Base-by-base conservation (phyloP, 2,113 vertebrate genomes). In the Pseudorasbora parva region DNA sequence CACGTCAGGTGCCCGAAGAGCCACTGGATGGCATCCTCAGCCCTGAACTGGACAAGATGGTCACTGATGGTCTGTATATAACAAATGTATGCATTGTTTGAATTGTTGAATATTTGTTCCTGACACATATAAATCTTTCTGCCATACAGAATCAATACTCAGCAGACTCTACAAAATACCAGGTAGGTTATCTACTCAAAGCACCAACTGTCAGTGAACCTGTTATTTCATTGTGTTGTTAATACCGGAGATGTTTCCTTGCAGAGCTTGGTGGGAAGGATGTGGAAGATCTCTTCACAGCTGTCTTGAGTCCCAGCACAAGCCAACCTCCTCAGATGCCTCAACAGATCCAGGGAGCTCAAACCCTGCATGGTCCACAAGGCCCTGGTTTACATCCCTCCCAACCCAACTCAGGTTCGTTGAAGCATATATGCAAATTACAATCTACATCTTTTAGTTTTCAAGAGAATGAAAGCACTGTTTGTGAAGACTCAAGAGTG, bases 31-130 rank as follows among this genome's bases (percentile, higher is more conserved):
- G 96, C 77, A 97, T 99, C 90, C 96, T 99, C 83, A 99, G 98
- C 89, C 97, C 97, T 82, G 98, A 99, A 81, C 93, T 99, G n/a
- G 98, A 99, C 95, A 98, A 96, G 93, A 99, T 99, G 96, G 97
- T 99, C 91, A 98, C 97, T 90, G 97, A 99, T 79, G 98, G 98
- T 99, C 93, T 96, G 94, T 93, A 56, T 49, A 10, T 8, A 30
- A 62, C n/a, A 54, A 81, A 33, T 4, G 1, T 14, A 25, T 9
- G 4, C 33, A 60, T 62, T 78, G 12, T 78, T n/a, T 41, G 19
- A 60, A 25, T 27, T 33, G 9, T 79, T n/a, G n/a, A 45, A 30
- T 66, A 23, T 43, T 19, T 12, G 41, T 69, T 54, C 2, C 2
- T 68, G 21, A 30, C 11, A 64, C 33, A 57, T 33, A 30, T 77